Percentiles rank a stretch among this genome's conserved stretches.
These are phyloP conservation scores for Chaenocephalus aceratus DNA, from an alignment of 2,113 vertebrate species.

Conservation along the genomic window DNA sequence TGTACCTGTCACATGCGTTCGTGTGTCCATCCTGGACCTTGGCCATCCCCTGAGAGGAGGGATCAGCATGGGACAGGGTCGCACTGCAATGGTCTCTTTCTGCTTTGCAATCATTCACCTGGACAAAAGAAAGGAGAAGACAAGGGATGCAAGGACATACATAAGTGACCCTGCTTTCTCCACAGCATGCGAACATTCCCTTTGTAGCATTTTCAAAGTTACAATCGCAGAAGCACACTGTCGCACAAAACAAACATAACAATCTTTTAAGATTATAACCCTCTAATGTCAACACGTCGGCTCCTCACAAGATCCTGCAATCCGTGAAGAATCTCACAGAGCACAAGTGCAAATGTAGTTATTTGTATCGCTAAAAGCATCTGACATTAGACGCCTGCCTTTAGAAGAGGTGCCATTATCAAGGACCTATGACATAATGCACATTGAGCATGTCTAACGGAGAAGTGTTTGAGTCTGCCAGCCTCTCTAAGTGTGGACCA, in stretches of 20 bases:
- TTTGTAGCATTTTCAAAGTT: slow-evolving; percentile 8
- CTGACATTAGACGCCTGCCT: slow-evolving; percentile 28
- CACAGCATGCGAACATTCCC: neutral
- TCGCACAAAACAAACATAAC: neutral
- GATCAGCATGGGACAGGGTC: slow-evolving; percentile 76
- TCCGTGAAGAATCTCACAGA: neutral
- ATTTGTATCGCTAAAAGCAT: slow-evolving; percentile 37
- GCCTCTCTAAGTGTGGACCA: slow-evolving; percentile 44
- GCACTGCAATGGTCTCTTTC: slow-evolving; percentile 69
- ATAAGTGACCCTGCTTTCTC: neutral
- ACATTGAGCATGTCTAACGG: slow-evolving; percentile 29
- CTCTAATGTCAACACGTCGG: neutral
- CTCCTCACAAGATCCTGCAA: neutral
- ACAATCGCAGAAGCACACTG: neutral
- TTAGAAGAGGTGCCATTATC: slow-evolving; percentile 50
- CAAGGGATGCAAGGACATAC: neutral
- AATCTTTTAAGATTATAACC: neutral
- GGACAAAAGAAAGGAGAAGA: slow-evolving; percentile 29
- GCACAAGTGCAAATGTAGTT: neutral
- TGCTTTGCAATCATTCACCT: slow-evolving; percentile 85
- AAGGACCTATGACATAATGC: slow-evolving; percentile 28
- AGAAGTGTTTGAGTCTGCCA: slow-evolving; percentile 40
- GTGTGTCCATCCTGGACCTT: slow-evolving; percentile 87
- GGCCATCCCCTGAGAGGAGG: slow-evolving; percentile 87
- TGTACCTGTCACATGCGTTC: slow-evolving; percentile 84